A percentile compares a stretch with the other conserved stretches of the same genome.
Conservation (phyloP, 2,888 invertebrate genomes). For the Drosophila limbata region DNA sequence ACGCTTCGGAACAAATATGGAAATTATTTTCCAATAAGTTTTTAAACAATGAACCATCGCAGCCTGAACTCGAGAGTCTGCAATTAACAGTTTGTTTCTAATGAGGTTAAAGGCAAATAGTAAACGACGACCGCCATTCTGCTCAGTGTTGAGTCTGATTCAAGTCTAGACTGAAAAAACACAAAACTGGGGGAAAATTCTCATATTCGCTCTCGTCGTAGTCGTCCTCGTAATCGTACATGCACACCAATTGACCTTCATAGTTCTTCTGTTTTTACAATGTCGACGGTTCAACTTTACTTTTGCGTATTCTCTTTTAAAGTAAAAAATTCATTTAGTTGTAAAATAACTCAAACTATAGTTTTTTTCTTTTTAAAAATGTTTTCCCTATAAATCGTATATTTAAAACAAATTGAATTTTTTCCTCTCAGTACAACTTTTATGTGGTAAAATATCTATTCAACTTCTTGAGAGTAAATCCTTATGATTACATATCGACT, state of each 20-base stretch:
- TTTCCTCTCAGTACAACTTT: too few species aligned
- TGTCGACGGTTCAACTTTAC: constrained; percentile 32
- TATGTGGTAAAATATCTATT: too few species aligned
- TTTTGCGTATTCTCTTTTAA: background rate
- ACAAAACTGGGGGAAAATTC: constrained; percentile 46
- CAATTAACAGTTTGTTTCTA: constrained; percentile 64
- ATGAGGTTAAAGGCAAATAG: constrained; percentile 76
- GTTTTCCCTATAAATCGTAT: too few species aligned
- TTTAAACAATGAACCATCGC: constrained; percentile 43
- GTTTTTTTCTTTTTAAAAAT: background rate
- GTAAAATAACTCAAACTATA: background rate
- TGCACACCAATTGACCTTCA: constrained; percentile 24
- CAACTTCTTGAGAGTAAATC: too few species aligned
- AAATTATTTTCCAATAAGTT: constrained; percentile 77
- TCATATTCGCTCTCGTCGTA: constrained; percentile 21
- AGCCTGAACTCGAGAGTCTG: constrained; percentile 29
- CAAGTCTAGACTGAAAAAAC: constrained; percentile 66
- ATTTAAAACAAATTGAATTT: too few species aligned
- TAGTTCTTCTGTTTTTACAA: constrained; percentile 17
- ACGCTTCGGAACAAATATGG: constrained; percentile 56
- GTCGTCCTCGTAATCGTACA: constrained; percentile 10
- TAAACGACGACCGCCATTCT: constrained; percentile 65
- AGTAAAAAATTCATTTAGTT: background rate
- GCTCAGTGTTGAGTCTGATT: constrained; percentile 64
- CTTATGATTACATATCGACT: too few species aligned